Evolutionary conservation across 2,797 vertebrate species (phyloP).

Genomic region (Fringilla coelebs): DNA sequence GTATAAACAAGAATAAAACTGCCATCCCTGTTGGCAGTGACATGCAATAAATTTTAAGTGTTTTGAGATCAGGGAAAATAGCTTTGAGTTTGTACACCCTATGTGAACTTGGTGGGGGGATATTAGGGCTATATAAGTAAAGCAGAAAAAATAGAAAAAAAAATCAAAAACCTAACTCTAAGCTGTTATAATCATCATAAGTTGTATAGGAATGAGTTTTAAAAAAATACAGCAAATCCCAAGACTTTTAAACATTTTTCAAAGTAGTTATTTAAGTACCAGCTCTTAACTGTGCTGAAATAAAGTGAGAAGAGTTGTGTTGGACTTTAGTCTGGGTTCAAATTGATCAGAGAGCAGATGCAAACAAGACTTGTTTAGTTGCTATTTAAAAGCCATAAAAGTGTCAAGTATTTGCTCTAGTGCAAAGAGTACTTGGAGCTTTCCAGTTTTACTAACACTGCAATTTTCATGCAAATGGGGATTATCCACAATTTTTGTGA

Average conservation of each 20-base stretch:
- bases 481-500: neutral
- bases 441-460: neutral
- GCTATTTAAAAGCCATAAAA: neutral
- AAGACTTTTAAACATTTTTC: neutral
- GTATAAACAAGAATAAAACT: neutral
- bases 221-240: neutral
- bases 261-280: neutral
- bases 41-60: neutral
- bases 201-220: neutral
- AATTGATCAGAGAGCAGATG: neutral
- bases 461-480: neutral
- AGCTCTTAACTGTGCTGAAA: neutral
- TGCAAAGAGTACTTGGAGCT: neutral
- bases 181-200: neutral
- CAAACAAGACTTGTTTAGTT: neutral
- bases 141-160: neutral
- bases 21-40: neutral
- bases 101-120: fast-evolving
- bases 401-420: neutral
- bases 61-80: neutral
- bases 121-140: neutral
- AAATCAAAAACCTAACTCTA: neutral
- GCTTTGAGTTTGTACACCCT: neutral
- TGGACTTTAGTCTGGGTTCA: neutral
- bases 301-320: neutral